Conservation (phyloP, 2,888 invertebrate species). For the Diaperis boleti region DNA sequence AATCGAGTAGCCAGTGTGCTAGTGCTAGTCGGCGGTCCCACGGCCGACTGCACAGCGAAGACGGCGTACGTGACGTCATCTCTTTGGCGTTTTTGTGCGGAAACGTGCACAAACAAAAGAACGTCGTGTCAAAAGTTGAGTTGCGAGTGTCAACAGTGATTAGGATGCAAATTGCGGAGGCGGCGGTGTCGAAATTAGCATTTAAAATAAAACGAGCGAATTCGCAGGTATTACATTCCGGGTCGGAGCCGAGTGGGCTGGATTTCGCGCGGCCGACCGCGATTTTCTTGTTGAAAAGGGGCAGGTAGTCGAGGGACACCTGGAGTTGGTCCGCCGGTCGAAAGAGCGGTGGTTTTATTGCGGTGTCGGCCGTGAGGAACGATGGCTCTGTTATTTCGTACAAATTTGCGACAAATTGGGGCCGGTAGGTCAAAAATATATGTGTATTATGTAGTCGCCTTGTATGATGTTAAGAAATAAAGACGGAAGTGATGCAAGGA, state of each 20-base stretch:
- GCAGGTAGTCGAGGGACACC: conserved; percentile 35
- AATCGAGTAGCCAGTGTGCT: too few relatives aligned
- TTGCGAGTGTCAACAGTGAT: conserved; percentile 31
- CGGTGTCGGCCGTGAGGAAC: background rate
- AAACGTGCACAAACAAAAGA: conserved; percentile 19
- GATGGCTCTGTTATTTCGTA: background rate
- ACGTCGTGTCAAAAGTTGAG: conserved; percentile 8
- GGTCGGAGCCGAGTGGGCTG: conserved; percentile 27
- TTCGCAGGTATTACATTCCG: conserved; percentile 46
- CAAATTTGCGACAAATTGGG: too few relatives aligned
- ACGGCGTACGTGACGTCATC: too few relatives aligned
- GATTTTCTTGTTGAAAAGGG: conserved; percentile 31
- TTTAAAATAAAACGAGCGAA: conserved; percentile 46
- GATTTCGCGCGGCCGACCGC: conserved; percentile 36
- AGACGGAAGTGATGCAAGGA: too few relatives aligned
- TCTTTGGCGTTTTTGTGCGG: too few relatives aligned
- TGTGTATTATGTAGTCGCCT: too few relatives aligned
- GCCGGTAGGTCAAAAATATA: too few relatives aligned
- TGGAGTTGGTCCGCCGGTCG: too few relatives aligned
- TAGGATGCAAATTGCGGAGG: conserved; percentile 32
- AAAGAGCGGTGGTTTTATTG: background rate
- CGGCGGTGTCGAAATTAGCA: conserved; percentile 45
- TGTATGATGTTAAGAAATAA: too few relatives aligned
- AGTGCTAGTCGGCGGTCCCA: too few relatives aligned
- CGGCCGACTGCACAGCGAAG: too few relatives aligned